A percentile compares a stretch with the other conserved stretches of the same genome.
Conservation (phyloP, 2,113 vertebrate genomes). For the Mobula birostris region DNA sequence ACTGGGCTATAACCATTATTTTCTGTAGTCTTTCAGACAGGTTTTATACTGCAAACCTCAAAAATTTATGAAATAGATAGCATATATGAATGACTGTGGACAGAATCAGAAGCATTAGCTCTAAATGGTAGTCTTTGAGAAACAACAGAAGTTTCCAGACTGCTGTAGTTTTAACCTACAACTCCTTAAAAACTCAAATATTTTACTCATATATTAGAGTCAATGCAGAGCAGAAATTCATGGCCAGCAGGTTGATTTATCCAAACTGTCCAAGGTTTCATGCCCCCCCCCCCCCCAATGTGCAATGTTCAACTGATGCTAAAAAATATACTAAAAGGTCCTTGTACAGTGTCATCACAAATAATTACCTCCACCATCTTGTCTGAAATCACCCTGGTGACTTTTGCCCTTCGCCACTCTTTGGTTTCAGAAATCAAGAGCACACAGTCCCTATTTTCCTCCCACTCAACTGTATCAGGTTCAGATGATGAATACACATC, state of each 20-base stretch:
- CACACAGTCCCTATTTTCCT: slow-evolving; percentile 69
- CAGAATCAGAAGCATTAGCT: not conserved
- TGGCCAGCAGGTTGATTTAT: not conserved
- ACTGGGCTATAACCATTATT: too few relatives aligned
- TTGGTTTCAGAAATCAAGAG: slow-evolving; percentile 56
- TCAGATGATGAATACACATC: slow-evolving; percentile 55
- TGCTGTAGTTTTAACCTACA: not conserved
- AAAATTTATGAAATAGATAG: not conserved
- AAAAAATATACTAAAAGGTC: not conserved
- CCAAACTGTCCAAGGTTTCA: not conserved
- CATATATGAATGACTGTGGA: not conserved
- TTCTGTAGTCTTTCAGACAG: too few relatives aligned
- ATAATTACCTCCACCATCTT: slow-evolving; percentile 63
- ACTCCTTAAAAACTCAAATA: not conserved
- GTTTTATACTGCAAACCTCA: too few relatives aligned
- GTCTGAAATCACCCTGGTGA: slow-evolving; percentile 59
- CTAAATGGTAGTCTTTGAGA: not conserved
- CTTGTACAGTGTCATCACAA: too few relatives aligned
- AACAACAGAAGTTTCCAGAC: not conserved
- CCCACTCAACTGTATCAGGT: slow-evolving; percentile 59
- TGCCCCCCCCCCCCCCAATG: not conserved
- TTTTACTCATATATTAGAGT: not conserved
- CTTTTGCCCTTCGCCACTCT: slow-evolving; percentile 73
- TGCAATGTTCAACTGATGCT: not conserved
- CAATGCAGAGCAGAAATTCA: not conserved